Conservation (phyloP, 2,888 invertebrate genomes). For the Pachliopta kotzebuea region DNA sequence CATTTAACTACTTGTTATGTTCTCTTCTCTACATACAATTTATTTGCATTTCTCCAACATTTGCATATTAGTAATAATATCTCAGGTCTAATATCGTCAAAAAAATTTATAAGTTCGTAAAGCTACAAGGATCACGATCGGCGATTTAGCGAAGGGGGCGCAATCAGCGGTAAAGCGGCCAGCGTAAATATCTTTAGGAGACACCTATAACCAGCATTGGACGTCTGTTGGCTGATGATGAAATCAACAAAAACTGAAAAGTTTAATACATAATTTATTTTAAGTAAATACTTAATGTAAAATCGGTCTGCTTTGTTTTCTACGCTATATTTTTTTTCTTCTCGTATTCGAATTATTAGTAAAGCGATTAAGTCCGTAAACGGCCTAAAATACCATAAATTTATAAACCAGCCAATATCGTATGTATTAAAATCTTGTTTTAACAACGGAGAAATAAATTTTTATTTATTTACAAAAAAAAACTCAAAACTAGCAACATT, state of each 20-base stretch:
- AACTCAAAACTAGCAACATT: constrained; percentile 34
- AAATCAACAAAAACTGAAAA: too few species aligned
- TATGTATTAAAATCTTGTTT: background rate
- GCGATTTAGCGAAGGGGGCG: too few species aligned
- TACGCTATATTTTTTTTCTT: too few species aligned
- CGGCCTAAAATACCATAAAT: background rate
- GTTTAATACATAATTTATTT: background rate
- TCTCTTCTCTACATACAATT: constrained; percentile 54
- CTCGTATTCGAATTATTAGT: too few species aligned
- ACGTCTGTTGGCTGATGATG: too few species aligned
- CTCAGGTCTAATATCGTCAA: constrained; percentile 62
- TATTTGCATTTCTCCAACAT: constrained; percentile 43
- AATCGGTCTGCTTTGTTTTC: background rate
- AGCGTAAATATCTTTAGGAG: too few species aligned
- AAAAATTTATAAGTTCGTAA: constrained; percentile 39
- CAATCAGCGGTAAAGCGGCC: too few species aligned
- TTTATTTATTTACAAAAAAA: constrained; percentile 39
- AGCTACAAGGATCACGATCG: background rate
- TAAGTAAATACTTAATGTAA: background rate
- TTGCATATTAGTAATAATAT: constrained; percentile 65
- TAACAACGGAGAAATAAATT: constrained; percentile 26
- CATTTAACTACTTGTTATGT: constrained; percentile 40
- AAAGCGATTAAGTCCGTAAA: background rate
- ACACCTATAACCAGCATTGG: too few species aligned
- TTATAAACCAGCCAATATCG: background rate